Evolutionary conservation across 1,140 invertebrate species (phyloP).

Genomic region (Antheraea pernyi): DNA sequence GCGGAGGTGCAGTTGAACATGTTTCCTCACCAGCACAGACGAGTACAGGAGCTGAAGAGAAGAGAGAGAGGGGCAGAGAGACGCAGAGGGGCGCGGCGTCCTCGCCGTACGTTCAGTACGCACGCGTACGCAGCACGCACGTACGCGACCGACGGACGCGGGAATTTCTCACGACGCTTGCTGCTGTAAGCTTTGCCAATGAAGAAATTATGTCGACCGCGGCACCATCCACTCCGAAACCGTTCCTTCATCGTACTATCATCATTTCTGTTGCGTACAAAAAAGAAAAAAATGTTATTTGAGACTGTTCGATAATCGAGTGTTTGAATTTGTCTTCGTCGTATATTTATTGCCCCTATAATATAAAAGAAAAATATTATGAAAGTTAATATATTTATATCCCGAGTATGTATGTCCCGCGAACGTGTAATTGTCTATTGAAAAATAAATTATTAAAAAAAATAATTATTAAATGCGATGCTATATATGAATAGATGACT

Average conservation of each 20-base stretch:
- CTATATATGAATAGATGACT: constrained; percentile 71
- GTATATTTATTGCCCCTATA: constrained; percentile 50
- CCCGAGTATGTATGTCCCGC: constrained; percentile 53
- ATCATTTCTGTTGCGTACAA: constrained; percentile 73
- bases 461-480: constrained; percentile 69
- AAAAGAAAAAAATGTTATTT: constrained; percentile 55
- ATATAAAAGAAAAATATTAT: constrained; percentile 13
- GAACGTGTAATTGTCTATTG: constrained; percentile 61
- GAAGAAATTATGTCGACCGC: constrained; percentile 50
- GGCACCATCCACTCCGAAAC: constrained; percentile 43
- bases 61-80: constrained; percentile 8
- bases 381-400: constrained; percentile 44
- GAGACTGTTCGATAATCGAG: constrained; percentile 72
- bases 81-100: constrained; percentile 14
- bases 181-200: constrained; percentile 73
- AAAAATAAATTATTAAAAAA: constrained; percentile 40
- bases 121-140: constrained; percentile 18
- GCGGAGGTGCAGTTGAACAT: neutral
- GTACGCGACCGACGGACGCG: constrained; percentile 41
- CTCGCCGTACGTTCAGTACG: constrained; percentile 25
- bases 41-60: neutral
- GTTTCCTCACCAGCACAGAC: no score
- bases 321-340: constrained; percentile 64
- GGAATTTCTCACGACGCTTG: constrained; percentile 72
- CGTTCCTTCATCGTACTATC: constrained; percentile 18